phyloP scores from a whole-genome alignment of 2,113 vertebrate species.

The Phalacrocorax pelagicus region DNA sequence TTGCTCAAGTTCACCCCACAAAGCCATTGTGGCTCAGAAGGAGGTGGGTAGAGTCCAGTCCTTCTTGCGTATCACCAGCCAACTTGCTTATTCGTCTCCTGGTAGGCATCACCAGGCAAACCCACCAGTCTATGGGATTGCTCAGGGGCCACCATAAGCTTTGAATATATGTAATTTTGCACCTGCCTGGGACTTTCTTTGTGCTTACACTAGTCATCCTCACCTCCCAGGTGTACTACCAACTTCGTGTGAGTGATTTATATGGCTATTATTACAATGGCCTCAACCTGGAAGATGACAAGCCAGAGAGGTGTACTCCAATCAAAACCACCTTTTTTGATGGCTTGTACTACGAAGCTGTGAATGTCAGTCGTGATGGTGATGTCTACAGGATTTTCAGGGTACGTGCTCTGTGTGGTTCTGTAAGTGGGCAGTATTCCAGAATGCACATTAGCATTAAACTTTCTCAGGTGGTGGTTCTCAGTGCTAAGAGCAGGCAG shows the following conservation, averaged over 20 bases:
- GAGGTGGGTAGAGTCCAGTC: not conserved
- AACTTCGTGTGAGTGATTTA: not conserved
- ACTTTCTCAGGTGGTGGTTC: not conserved
- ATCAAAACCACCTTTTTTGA: conserved; percentile 65
- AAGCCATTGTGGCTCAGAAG: not conserved
- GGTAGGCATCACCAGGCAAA: not conserved
- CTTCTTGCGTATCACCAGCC: not conserved
- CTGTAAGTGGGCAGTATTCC: not conserved
- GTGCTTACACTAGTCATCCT: not conserved
- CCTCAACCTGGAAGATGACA: conserved; percentile 66
- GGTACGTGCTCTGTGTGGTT: conserved; percentile 43
- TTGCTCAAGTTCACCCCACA: not conserved
- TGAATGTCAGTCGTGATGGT: conserved; percentile 63
- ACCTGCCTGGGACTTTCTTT: not conserved
- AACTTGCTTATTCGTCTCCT: not conserved
- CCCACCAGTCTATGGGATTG: not conserved
- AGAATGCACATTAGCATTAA: not conserved
- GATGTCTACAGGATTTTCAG: conserved; percentile 59
- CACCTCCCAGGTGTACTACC: conserved; percentile 61
- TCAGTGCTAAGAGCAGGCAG: not conserved
- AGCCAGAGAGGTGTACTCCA: conserved; percentile 28
- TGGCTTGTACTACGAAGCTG: conserved; percentile 70
- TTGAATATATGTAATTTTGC: not conserved
- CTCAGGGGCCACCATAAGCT: not conserved
- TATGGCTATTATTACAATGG: conserved; percentile 61